phyloP scores from a whole-genome alignment of 2,888 invertebrate genomes.

The Aplocera efformata region DNA sequence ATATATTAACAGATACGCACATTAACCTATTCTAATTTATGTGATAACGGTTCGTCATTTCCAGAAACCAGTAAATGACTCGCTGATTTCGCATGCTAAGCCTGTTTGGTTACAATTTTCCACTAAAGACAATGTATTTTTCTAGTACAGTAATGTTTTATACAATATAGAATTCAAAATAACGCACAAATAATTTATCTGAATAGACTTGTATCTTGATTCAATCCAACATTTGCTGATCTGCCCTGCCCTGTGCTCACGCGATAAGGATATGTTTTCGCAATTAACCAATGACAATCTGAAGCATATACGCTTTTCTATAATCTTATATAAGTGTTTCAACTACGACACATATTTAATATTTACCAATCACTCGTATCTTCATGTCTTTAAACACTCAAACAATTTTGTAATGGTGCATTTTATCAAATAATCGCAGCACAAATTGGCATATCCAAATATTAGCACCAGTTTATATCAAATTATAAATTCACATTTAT shows the following conservation, averaged over 20 bases:
- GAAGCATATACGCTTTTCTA: slow-evolving; percentile 16
- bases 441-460: slow-evolving; percentile 11
- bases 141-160: slow-evolving; percentile 17
- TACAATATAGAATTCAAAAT: slow-evolving; percentile 17
- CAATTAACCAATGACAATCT: slow-evolving; percentile 24
- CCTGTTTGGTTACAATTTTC: slow-evolving; percentile 19
- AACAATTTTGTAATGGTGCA: slow-evolving; percentile 18
- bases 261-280: slow-evolving; percentile 27
- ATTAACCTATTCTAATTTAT: too few relatives aligned
- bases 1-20: too few relatives aligned
- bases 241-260: slow-evolving; percentile 16
- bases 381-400: slow-evolving; percentile 10
- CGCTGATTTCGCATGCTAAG: slow-evolving; percentile 19
- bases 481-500: slow-evolving; percentile 22
- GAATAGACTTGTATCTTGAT: slow-evolving; percentile 17
- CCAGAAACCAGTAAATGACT: slow-evolving; percentile 13
- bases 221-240: slow-evolving; percentile 18
- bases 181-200: slow-evolving; percentile 1
- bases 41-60: slow-evolving; percentile 5
- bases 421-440: slow-evolving; percentile 8
- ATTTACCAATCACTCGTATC: slow-evolving; percentile 20
- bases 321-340: slow-evolving; percentile 12
- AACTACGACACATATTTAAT: slow-evolving; percentile 9
- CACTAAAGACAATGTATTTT: slow-evolving; percentile 25
- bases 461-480: slow-evolving; percentile 12